phyloP scores from a whole-genome alignment of 2,888 invertebrate genomes.

The Tachina grossa region DNA sequence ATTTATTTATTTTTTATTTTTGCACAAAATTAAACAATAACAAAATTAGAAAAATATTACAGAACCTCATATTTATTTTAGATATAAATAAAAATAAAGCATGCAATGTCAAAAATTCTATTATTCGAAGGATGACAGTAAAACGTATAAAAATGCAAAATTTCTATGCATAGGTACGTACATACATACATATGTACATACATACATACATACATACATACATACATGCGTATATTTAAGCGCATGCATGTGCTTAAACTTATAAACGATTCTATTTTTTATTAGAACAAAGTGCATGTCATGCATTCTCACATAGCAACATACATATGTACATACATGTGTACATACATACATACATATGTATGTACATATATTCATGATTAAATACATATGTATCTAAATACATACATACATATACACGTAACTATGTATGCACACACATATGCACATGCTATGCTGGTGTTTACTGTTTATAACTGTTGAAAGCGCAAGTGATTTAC shows the following conservation, averaged over 20 bases:
- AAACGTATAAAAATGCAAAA: constrained; percentile 12
- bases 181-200: neutral
- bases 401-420: neutral
- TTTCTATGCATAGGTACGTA: neutral
- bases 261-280: too few relatives aligned
- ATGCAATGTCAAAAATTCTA: constrained; percentile 69
- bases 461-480: too few relatives aligned
- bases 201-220: neutral
- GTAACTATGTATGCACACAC: too few relatives aligned
- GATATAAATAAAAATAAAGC: constrained; percentile 68
- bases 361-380: too few relatives aligned
- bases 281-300: neutral
- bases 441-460: too few relatives aligned
- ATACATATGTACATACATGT: constrained; percentile 14
- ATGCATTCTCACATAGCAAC: neutral
- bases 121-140: constrained; percentile 52
- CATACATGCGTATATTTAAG: neutral
- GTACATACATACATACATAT: too few relatives aligned
- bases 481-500: too few relatives aligned
- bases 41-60: constrained; percentile 59
- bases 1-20: neutral
- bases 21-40: constrained; percentile 54
- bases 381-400: constrained; percentile 6
- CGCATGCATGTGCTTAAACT: too few relatives aligned
- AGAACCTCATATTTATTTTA: constrained; percentile 71